A percentile compares a stretch with the other conserved stretches of the same genome.
Conservation (phyloP, 2,113 vertebrate species). For the Labeo catla region DNA sequence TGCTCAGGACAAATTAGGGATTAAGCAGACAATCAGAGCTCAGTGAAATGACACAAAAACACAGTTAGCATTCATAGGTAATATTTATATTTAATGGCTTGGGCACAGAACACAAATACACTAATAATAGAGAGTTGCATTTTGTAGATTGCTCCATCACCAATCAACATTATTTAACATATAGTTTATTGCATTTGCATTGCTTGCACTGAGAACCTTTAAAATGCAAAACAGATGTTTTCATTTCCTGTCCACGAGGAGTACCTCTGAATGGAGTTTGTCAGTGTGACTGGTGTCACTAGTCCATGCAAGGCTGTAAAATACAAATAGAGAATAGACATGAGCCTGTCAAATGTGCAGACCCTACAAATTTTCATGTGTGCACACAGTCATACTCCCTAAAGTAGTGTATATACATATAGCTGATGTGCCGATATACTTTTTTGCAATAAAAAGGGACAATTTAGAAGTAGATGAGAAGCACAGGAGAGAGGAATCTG, state of each 20-base stretch:
- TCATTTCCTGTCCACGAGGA: neutral
- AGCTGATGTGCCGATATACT: neutral
- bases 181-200: neutral
- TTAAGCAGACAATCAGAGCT: neutral
- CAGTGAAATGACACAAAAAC: neutral
- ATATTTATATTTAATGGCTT: neutral
- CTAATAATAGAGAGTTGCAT: neutral
- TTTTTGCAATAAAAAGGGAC: neutral
- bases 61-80: neutral
- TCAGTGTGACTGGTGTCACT: neutral
- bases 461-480: neutral
- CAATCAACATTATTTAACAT: neutral
- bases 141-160: neutral
- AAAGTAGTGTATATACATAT: neutral
- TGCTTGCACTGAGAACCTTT: neutral
- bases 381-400: neutral
- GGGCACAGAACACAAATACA: neutral
- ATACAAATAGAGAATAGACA: neutral
- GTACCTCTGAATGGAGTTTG: neutral
- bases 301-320: conserved; percentile 34
- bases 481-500: neutral
- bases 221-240: neutral
- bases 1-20: no score
- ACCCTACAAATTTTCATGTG: neutral
- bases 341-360: neutral